phyloP scores from a whole-genome alignment of 2,888 invertebrate species.

The Conistra vaccinii region DNA sequence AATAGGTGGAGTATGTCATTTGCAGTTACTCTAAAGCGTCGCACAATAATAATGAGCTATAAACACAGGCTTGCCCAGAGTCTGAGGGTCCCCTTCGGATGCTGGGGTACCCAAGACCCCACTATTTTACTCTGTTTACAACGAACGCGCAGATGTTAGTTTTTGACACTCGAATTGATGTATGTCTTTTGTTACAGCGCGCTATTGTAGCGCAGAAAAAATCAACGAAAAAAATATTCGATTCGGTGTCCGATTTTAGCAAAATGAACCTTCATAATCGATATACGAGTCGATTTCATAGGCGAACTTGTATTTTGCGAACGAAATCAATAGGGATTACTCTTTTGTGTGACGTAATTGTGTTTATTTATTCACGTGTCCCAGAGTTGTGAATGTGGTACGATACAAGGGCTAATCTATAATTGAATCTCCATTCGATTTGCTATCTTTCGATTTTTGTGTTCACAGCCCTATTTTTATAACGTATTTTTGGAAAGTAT shows the following conservation, averaged over 20 bases:
- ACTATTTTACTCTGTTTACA: slow-evolving; percentile 87
- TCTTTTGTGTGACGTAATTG: slow-evolving; percentile 88
- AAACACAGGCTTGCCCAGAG: slow-evolving; percentile 86
- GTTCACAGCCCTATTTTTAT: slow-evolving; percentile 70
- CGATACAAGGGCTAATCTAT: slow-evolving; percentile 89
- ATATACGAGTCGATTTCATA: slow-evolving; percentile 79
- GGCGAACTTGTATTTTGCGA: slow-evolving; percentile 80
- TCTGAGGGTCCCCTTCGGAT: slow-evolving; percentile 82
- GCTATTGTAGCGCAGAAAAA: slow-evolving; percentile 84
- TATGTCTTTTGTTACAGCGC: slow-evolving; percentile 85
- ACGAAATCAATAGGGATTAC: slow-evolving; percentile 87
- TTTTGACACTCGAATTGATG: slow-evolving; percentile 91
- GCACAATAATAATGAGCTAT: slow-evolving; percentile 89
- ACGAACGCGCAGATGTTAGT: slow-evolving; percentile 90
- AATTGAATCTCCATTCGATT: slow-evolving; percentile 89
- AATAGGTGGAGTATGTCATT: slow-evolving; percentile 89
- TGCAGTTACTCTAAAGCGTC: slow-evolving; percentile 87
- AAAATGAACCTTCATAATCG: slow-evolving; percentile 81
- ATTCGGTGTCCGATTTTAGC: slow-evolving; percentile 82
- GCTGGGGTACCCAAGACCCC: slow-evolving; percentile 77
- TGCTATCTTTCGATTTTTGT: slow-evolving; percentile 85
- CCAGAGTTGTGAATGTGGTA: slow-evolving; percentile 86
- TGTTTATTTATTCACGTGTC: slow-evolving; percentile 90
- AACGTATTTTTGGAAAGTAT: slow-evolving; percentile 56
- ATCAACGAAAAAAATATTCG: slow-evolving; percentile 84